phyloP scores from a whole-genome alignment of 2,888 invertebrate species.

The Trichogramma evanescens region DNA sequence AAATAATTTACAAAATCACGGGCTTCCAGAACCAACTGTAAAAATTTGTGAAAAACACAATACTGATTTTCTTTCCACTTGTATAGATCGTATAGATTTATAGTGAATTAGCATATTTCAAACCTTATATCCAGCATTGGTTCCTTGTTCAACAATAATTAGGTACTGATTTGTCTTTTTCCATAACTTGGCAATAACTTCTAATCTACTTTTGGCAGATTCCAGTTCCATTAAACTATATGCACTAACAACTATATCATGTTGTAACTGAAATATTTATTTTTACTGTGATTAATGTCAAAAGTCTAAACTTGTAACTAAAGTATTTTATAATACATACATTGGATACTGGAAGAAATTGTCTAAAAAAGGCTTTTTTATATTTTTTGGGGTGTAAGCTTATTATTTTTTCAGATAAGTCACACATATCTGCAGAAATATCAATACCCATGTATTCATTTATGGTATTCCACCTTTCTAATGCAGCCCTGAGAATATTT shows the following conservation, averaged over 20 bases:
- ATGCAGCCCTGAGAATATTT: slow-evolving; percentile 57
- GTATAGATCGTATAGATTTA: background rate
- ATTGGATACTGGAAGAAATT: slow-evolving; percentile 67
- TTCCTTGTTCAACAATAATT: slow-evolving; percentile 78
- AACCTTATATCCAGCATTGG: slow-evolving; percentile 71
- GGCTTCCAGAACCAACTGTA: slow-evolving; percentile 68
- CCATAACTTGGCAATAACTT: slow-evolving; percentile 74
- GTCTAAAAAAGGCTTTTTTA: slow-evolving; percentile 65
- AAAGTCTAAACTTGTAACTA: background rate
- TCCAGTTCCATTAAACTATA: slow-evolving; percentile 77
- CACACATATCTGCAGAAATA: slow-evolving; percentile 72
- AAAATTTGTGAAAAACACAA: slow-evolving; percentile 6
- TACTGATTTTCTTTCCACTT: background rate
- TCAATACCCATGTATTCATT: slow-evolving; percentile 84
- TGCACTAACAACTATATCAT: slow-evolving; percentile 74
- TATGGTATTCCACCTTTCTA: slow-evolving; percentile 65
- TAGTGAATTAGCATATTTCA: background rate
- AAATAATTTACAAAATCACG: slow-evolving; percentile 68
- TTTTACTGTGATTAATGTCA: background rate
- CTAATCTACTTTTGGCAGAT: slow-evolving; percentile 57
- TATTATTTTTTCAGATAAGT: slow-evolving; percentile 66
- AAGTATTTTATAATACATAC: slow-evolving; percentile 3
- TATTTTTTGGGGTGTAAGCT: slow-evolving; percentile 55
- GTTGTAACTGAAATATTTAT: slow-evolving; percentile 52
- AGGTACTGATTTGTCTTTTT: slow-evolving; percentile 75